Conservation (phyloP, 2,797 vertebrate genomes). For the Kryptolebias ocellatus region DNA sequence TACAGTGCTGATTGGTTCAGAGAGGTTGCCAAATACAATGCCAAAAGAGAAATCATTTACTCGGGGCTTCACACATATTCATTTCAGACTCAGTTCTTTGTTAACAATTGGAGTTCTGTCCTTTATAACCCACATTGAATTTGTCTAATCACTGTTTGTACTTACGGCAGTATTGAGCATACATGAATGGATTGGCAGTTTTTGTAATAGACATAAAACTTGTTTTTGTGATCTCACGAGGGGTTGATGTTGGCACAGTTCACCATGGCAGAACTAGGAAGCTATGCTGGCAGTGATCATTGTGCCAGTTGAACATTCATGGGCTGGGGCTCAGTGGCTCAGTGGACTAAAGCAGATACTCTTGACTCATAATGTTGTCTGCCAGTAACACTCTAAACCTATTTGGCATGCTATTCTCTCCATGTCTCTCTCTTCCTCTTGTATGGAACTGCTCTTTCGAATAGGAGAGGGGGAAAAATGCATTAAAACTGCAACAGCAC, state of each 20-base stretch:
- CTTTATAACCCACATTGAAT: slow-evolving; percentile 50
- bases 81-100: slow-evolving; percentile 19
- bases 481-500: slow-evolving; percentile 27
- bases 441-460: slow-evolving; percentile 43
- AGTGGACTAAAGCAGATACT: slow-evolving; percentile 69
- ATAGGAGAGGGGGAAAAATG: slow-evolving; percentile 34
- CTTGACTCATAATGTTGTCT: slow-evolving; percentile 72
- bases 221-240: slow-evolving; percentile 65
- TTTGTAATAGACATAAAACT: slow-evolving; percentile 68
- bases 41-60: slow-evolving; percentile 28
- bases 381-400: slow-evolving; percentile 66
- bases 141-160: slow-evolving; percentile 53
- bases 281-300: slow-evolving; percentile 50
- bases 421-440: slow-evolving; percentile 34
- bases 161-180: slow-evolving; percentile 50
- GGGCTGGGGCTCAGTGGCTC: slow-evolving; percentile 59
- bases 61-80: slow-evolving; percentile 6
- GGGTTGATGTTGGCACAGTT: slow-evolving; percentile 61
- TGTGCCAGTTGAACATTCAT: slow-evolving; percentile 71
- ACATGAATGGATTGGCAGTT: slow-evolving; percentile 58
- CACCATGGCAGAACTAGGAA: slow-evolving; percentile 43
- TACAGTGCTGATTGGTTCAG: slow-evolving; percentile 47
- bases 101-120: slow-evolving; percentile 50
- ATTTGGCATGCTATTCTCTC: slow-evolving; percentile 59
- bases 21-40: slow-evolving; percentile 36